These are phyloP conservation scores for Dryobates pubescens DNA, from an alignment of 2,797 vertebrate species.

Conservation along the genomic window DNA sequence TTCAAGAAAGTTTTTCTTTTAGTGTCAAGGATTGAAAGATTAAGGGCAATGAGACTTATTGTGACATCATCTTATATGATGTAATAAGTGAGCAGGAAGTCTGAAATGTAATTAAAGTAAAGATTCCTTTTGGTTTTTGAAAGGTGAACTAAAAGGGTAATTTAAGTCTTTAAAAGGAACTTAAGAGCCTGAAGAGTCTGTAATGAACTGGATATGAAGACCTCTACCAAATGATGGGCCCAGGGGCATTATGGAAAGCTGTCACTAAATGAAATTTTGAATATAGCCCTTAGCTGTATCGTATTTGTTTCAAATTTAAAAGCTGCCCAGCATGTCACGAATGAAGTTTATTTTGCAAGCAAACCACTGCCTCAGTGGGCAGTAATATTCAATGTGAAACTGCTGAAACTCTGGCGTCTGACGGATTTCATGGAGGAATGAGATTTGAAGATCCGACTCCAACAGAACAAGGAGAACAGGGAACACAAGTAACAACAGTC, in stretches of 20 bases:
- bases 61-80: background rate
- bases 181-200: conserved; percentile 1
- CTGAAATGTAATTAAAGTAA: conserved; percentile 58
- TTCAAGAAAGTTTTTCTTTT: conserved; percentile 76
- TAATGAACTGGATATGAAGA: conserved; percentile 3
- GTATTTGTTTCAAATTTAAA: conserved; percentile 76
- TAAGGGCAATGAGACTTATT: conserved; percentile 34
- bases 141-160: conserved; percentile 44
- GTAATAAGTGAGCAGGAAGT: conserved; percentile 26
- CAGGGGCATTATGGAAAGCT: conserved; percentile 42
- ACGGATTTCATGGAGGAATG: conserved; percentile 96
- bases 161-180: conserved; percentile 40
- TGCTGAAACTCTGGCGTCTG: conserved; percentile 96
- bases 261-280: conserved; percentile 69
- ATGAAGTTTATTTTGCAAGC: conserved; percentile 89
- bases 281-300: conserved; percentile 80
- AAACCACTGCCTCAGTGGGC: conserved; percentile 93
- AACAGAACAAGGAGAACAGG: conserved; percentile 93
- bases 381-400: conserved; percentile 97
- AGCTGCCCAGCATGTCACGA: conserved; percentile 86
- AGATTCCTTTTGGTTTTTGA: conserved; percentile 52
- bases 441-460: conserved; percentile 96
- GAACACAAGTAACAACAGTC: conserved; percentile 89
- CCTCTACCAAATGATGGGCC: conserved; percentile 14
- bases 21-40: conserved; percentile 39